These are phyloP conservation scores for Prorops nasuta DNA, from an alignment of 1,140 invertebrate species.

Conservation along the genomic window DNA sequence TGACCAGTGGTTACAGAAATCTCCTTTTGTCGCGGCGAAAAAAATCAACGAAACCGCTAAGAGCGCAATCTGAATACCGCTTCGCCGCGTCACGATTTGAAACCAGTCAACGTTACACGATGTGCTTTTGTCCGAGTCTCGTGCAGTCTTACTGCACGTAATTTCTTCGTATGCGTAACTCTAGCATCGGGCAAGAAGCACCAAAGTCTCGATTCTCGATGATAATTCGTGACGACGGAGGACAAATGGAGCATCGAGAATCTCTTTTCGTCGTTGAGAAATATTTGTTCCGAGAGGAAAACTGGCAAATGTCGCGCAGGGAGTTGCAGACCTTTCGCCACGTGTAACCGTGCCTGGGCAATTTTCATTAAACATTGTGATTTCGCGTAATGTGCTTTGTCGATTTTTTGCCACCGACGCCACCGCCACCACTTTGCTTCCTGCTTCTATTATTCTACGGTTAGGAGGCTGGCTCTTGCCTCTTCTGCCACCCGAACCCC, in stretches of 20 bases:
- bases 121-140: not conserved
- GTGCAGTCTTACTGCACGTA: no score
- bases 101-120: constrained; percentile 41
- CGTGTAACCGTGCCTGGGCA: constrained; percentile 37
- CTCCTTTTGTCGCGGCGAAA: constrained; percentile 41
- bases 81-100: constrained; percentile 53
- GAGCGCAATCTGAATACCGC: constrained; percentile 58
- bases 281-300: no score
- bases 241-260: no score
- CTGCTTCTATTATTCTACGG: constrained; percentile 48
- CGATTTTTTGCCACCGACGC: constrained; percentile 32
- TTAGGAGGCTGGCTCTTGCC: no score
- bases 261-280: no score
- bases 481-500: constrained; percentile 3
- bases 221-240: no score
- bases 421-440: constrained; percentile 35
- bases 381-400: constrained; percentile 52
- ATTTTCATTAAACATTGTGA: constrained; percentile 58
- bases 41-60: constrained; percentile 56
- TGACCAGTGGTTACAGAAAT: constrained; percentile 52
- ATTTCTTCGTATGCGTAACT: no score
- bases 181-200: no score
- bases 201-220: no score
- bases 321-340: constrained; percentile 10
- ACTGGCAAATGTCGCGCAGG: no score